These are phyloP conservation scores for Andrena dorsata DNA, from an alignment of 2,888 invertebrate species.

Conservation along the genomic window DNA sequence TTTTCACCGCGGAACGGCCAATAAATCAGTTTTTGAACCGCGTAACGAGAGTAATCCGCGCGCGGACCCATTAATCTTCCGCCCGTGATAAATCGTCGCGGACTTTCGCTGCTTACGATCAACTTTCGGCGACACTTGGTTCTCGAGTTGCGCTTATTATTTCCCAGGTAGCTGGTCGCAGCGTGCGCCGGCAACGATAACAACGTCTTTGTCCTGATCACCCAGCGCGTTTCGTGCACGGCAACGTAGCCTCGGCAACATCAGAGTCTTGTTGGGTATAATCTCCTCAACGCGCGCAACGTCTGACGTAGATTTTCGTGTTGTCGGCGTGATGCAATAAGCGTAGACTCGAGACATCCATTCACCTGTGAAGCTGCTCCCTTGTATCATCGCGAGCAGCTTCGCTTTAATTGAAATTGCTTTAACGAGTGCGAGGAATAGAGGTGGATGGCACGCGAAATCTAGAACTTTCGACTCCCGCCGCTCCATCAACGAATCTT, in stretches of 20 bases:
- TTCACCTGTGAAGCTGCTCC: background rate
- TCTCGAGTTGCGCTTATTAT: slow-evolving; percentile 48
- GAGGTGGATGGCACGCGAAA: background rate
- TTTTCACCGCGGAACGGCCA: slow-evolving; percentile 12
- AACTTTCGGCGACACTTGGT: slow-evolving; percentile 32
- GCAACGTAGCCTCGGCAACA: slow-evolving; percentile 34
- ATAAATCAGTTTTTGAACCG: slow-evolving; percentile 50
- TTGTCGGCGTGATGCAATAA: background rate
- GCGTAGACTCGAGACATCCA: background rate
- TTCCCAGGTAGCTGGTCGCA: slow-evolving; percentile 19
- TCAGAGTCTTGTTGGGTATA: slow-evolving; percentile 43
- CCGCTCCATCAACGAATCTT: slow-evolving; percentile 11
- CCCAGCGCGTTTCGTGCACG: background rate
- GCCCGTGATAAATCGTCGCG: slow-evolving; percentile 41
- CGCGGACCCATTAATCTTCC: slow-evolving; percentile 43
- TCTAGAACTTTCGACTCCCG: slow-evolving; percentile 1
- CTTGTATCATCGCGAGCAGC: background rate
- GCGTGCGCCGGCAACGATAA: slow-evolving; percentile 38
- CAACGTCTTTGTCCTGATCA: slow-evolving; percentile 54
- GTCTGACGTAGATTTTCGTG: background rate
- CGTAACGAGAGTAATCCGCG: slow-evolving; percentile 36
- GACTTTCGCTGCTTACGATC: slow-evolving; percentile 48
- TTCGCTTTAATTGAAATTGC: background rate
- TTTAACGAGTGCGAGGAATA: background rate
- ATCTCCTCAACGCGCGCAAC: slow-evolving; percentile 26